Evolutionary conservation across 2,113 vertebrate species (phyloP).

Genomic region (Strix aluco): DNA sequence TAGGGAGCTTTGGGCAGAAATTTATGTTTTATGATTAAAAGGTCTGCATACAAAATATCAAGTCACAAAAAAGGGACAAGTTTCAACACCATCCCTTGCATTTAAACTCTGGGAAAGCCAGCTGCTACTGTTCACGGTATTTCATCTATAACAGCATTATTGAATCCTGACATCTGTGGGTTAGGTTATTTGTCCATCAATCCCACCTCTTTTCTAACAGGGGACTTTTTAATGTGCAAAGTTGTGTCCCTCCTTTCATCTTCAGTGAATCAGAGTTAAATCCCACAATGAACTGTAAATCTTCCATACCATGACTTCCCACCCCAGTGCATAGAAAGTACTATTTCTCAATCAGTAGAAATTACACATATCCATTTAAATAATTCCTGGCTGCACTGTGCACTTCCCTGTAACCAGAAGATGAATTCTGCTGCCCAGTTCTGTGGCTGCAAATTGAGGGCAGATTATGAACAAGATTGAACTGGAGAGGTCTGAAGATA

Average conservation of each 20-base stretch:
- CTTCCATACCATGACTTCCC: background rate
- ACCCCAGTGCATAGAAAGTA: background rate
- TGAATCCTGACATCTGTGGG: background rate
- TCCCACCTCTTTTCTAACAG: background rate
- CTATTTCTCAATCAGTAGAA: background rate
- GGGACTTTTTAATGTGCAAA: background rate
- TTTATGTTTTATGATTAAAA: background rate
- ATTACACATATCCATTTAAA: background rate
- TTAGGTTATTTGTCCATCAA: background rate
- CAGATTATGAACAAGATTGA: background rate
- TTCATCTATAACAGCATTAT: background rate
- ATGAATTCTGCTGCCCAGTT: background rate
- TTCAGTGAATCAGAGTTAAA: background rate
- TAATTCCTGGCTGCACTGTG: background rate
- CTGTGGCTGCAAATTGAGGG: background rate
- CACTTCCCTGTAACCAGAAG: background rate
- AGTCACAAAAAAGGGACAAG: background rate
- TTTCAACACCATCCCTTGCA: background rate
- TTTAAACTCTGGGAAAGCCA: background rate
- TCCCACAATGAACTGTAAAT: background rate
- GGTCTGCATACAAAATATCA: background rate
- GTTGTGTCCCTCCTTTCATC: background rate
- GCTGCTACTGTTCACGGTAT: background rate
- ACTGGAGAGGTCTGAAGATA: background rate
- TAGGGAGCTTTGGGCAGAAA: background rate